A percentile compares a stretch with the other conserved stretches of the same genome.
phyloP scores from a whole-genome alignment of 2,888 invertebrate species.

The Drosophila pseudotakahashii region DNA sequence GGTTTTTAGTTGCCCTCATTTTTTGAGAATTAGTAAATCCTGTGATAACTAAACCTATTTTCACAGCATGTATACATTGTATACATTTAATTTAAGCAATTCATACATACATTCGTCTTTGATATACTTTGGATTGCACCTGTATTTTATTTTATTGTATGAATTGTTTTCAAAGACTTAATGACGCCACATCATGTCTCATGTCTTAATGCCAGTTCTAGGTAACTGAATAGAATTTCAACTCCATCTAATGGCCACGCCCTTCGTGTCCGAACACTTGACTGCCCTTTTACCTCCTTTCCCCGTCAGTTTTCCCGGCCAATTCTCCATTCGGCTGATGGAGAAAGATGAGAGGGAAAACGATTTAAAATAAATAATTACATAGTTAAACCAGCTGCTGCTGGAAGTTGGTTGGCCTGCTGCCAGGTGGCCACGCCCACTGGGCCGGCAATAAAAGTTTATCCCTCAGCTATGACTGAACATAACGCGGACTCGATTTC shows the following conservation, averaged over 20 bases:
- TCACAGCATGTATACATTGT: too few relatives aligned
- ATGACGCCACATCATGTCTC: neutral
- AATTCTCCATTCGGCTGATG: constrained; percentile 3
- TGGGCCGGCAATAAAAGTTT: constrained; percentile 47
- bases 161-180: neutral
- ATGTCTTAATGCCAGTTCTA: neutral
- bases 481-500: constrained; percentile 61
- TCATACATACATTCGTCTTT: too few relatives aligned
- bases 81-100: too few relatives aligned
- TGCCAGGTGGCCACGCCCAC: constrained; percentile 21
- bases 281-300: constrained; percentile 10
- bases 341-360: constrained; percentile 27
- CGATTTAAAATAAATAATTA: constrained; percentile 59
- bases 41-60: too few relatives aligned
- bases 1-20: neutral
- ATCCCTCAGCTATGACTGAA: constrained; percentile 36
- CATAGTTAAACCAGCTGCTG: constrained; percentile 45
- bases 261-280: constrained; percentile 2
- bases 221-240: neutral
- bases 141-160: too few relatives aligned
- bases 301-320: neutral
- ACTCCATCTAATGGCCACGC: constrained; percentile 9
- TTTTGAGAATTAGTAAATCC: neutral
- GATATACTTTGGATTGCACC: too few relatives aligned
- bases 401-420: constrained; percentile 13